Evolutionary conservation across 2,888 invertebrate species (phyloP).

Genomic region (Aphodius granarius): DNA sequence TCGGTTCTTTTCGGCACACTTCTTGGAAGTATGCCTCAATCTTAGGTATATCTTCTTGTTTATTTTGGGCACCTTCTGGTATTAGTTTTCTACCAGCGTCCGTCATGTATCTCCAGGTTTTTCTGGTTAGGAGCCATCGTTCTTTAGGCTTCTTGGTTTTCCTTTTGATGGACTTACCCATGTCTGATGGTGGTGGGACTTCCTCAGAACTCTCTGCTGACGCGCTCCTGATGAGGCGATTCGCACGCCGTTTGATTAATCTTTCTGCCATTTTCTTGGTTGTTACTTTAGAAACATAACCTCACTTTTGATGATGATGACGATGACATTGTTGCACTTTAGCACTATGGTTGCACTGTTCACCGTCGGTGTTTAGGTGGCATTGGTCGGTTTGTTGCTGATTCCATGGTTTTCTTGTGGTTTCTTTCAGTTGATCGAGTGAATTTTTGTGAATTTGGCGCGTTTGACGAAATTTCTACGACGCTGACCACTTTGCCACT

Average conservation of each 20-base stretch:
- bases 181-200: conserved; percentile 41
- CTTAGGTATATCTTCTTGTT: conserved; percentile 74
- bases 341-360: not conserved
- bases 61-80: conserved; percentile 77
- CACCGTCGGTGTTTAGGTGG: not conserved
- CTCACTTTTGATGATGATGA: not conserved
- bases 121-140: conserved; percentile 84
- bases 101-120: conserved; percentile 93
- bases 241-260: conserved; percentile 22
- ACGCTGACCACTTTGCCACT: conserved; percentile 49
- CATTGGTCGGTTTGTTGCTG: not conserved
- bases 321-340: conserved; percentile 1
- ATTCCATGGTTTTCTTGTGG: not conserved
- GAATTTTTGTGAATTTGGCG: conserved; percentile 29
- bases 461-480: conserved; percentile 39
- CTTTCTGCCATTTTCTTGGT: conserved; percentile 18
- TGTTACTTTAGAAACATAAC: not conserved
- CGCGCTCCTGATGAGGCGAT: conserved; percentile 37
- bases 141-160: conserved; percentile 67
- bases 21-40: conserved; percentile 85
- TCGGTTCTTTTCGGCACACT: conserved; percentile 75
- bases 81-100: conserved; percentile 84
- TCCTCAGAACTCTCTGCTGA: conserved; percentile 55
- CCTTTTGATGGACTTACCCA: conserved; percentile 61
- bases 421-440: not conserved